A percentile compares a stretch with the other conserved stretches of the same genome.
These are phyloP conservation scores for Scomber japonicus DNA, from an alignment of 2,113 vertebrate genomes.

Conservation along the genomic window DNA sequence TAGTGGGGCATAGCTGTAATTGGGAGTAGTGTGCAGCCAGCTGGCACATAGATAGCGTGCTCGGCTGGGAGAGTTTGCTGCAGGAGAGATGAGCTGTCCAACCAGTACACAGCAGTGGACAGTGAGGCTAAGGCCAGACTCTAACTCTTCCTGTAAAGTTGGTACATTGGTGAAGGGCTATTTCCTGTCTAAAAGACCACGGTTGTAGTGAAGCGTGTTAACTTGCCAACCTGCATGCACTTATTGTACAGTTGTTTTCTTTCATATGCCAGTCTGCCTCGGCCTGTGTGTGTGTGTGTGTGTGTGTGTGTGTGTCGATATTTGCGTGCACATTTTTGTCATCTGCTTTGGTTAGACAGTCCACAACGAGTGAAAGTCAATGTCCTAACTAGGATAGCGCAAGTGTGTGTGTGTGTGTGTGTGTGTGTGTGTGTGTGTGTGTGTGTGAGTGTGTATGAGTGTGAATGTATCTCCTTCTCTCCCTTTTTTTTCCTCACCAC, in stretches of 20 bases:
- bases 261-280: constrained; percentile 6
- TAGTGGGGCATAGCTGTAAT: constrained; percentile 63
- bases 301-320: background rate
- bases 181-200: constrained; percentile 23
- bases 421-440: too few species aligned
- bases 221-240: constrained; percentile 17
- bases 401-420: too few species aligned
- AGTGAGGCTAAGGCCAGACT: background rate
- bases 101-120: constrained; percentile 14
- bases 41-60: constrained; percentile 47
- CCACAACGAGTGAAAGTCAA: too few species aligned
- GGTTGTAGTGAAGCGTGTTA: constrained; percentile 6
- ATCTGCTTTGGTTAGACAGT: too few species aligned
- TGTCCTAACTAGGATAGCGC: too few species aligned
- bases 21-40: constrained; percentile 61
- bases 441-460: background rate
- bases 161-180: background rate
- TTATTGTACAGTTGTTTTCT: constrained; percentile 43
- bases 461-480: constrained; percentile 16
- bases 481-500: constrained; percentile 19
- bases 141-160: constrained; percentile 43
- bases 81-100: constrained; percentile 68
- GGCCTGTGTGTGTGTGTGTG: constrained; percentile 1
- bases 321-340: too few species aligned
- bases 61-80: constrained; percentile 46